Base-by-base conservation (phyloP, 2,113 vertebrate genomes). In the Lynx canadensis region DNA sequence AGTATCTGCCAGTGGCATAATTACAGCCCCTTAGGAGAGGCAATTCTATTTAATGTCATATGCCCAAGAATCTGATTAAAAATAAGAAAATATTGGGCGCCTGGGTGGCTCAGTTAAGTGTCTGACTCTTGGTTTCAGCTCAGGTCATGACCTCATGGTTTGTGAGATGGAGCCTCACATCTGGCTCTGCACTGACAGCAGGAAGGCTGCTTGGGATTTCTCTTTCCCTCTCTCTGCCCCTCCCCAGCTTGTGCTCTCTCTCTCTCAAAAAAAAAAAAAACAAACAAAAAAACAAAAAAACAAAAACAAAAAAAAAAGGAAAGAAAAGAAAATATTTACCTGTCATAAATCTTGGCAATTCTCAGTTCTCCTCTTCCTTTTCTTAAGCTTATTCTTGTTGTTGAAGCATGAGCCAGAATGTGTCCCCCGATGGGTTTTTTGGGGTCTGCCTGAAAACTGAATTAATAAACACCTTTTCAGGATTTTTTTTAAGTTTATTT, bases 301-400 rank as follows among this genome's bases (percentile, higher is more conserved):
- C 2, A 19, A 60, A 95, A 92, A 52, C 80, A 68, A n/a, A 91
- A 41, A 7, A 6, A 4, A 57, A 57, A 57, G 21, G 23, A 57
- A 57, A 57, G 5, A 7, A 57, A 95, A 92, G 60, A 83, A 71
- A 38, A 91, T 74, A 81, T 83, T 98, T 99, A 99, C 99, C 99
- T 99, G 98, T 99, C 99, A 9, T 99, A 99, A 98, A 99, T 99
- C 98, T 99, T 99, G 86, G 99, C 99, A 90, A 99, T 99, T 78
- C 99, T 99, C 97, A 99, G 98, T 97, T 99, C 99, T 78, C 99
- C 99, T 96, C 99, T 99, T 73, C 99, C 99, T 94, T 99, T 99
- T 95, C 99, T 98, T 98, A 99, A 97, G 86, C 99, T 99, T 98
- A 99, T 99, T 93, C 99, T 99, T 71, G 99, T 99, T 95, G 99